Conservation (phyloP, 1,140 invertebrate genomes). For the Zaprionus ornatus region DNA sequence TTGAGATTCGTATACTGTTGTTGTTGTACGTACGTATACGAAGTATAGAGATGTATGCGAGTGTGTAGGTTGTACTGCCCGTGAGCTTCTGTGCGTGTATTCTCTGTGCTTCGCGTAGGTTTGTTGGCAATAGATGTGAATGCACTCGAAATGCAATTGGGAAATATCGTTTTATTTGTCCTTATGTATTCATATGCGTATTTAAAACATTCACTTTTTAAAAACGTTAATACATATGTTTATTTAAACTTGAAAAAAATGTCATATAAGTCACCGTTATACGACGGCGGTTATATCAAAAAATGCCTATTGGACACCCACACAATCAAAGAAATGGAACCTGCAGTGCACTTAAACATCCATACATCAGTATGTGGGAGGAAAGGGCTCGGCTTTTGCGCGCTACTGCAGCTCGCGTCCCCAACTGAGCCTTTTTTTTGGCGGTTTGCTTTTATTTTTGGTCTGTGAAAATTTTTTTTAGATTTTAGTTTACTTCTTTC, state of each 20-base stretch:
- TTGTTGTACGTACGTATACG: background rate
- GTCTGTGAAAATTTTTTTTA: background rate
- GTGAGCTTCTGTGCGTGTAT: conserved; percentile 9
- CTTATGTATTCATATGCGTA: background rate
- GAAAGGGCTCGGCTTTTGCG: conserved; percentile 21
- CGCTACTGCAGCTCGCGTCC: conserved; percentile 29
- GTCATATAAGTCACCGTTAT: conserved; percentile 12
- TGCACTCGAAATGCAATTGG: conserved; percentile 42
- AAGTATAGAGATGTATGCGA: background rate
- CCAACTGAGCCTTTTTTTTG: conserved; percentile 20
- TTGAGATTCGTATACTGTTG: conserved; percentile 30
- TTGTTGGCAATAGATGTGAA: conserved; percentile 34
- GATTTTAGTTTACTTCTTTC: conserved; percentile 11
- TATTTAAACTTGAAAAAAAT: conserved; percentile 31
- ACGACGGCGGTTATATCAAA: conserved; percentile 15
- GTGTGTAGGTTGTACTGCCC: background rate
- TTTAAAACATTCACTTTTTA: conserved; percentile 19
- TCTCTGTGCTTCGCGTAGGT: conserved; percentile 33
- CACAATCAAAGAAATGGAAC: conserved; percentile 46
- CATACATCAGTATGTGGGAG: conserved; percentile 36
- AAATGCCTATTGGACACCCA: conserved; percentile 36
- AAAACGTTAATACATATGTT: conserved; percentile 5
- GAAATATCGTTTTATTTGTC: conserved; percentile 9
- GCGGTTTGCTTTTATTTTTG: background rate
- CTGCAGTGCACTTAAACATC: conserved; percentile 49